These are phyloP conservation scores for Distichodus sexfasciatus DNA, from an alignment of 2,797 vertebrate species.

Conservation along the genomic window DNA sequence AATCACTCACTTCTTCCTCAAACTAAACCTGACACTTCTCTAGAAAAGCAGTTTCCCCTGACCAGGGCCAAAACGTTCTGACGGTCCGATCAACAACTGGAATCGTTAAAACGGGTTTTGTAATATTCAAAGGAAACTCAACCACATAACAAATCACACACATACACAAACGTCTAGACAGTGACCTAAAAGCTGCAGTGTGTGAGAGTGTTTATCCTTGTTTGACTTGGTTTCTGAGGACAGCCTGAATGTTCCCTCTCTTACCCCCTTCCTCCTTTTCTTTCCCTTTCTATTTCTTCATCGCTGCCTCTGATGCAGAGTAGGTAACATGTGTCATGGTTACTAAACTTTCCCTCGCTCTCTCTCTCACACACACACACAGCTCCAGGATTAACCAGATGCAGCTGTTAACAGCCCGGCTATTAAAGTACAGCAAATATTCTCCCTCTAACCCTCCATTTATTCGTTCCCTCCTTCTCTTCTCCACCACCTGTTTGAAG, in stretches of 20 bases:
- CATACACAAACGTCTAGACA: conserved; percentile 5
- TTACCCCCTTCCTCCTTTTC: neutral
- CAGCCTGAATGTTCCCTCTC: conserved; percentile 5
- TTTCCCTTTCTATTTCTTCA: conserved; percentile 10
- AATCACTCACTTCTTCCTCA: too few relatives aligned
- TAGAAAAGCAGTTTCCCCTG: too few relatives aligned
- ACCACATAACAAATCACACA: conserved; percentile 5
- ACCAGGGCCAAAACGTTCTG: too few relatives aligned
- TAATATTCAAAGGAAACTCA: neutral
- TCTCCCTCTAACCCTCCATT: too few relatives aligned
- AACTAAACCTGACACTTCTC: too few relatives aligned
- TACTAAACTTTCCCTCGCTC: conserved; percentile 21
- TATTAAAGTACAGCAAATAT: conserved; percentile 47
- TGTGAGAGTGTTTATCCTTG: neutral
- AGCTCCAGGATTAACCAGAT: conserved; percentile 48
- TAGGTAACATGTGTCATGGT: conserved; percentile 41
- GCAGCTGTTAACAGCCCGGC: conserved; percentile 51
- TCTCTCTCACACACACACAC: conserved; percentile 33
- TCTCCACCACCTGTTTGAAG: conserved; percentile 23
- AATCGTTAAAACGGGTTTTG: conserved; percentile 9
- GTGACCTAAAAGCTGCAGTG: neutral
- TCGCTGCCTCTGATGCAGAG: too few relatives aligned
- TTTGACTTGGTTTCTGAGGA: neutral
- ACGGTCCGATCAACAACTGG: conserved; percentile 7
- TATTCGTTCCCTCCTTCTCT: too few relatives aligned